phyloP scores from a whole-genome alignment of 1,140 invertebrate species.

The Chymomyza costata region DNA sequence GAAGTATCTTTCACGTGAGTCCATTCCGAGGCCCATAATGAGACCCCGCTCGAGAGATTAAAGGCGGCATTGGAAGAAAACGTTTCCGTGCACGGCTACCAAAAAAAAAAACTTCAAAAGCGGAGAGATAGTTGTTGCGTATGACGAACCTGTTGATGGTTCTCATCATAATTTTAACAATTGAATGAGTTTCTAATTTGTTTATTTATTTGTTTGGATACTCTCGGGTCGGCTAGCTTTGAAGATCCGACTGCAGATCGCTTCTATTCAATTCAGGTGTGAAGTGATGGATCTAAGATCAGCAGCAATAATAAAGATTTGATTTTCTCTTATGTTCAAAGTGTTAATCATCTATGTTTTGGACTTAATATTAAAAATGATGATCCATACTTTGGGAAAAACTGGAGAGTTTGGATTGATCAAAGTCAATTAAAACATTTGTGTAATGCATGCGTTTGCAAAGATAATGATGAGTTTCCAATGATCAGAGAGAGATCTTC shows the following conservation, averaged over 20 bases:
- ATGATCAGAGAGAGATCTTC: too few relatives aligned
- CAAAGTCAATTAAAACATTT: too few relatives aligned
- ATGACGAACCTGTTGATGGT: slow-evolving; percentile 33
- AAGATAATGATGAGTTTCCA: too few relatives aligned
- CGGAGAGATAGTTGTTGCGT: slow-evolving; percentile 19
- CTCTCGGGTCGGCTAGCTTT: slow-evolving; percentile 37
- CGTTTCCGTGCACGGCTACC: slow-evolving; percentile 47
- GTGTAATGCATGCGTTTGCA: too few relatives aligned
- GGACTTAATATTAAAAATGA: too few relatives aligned
- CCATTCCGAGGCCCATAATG: slow-evolving; percentile 28
- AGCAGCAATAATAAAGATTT: too few relatives aligned
- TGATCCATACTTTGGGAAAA: too few relatives aligned
- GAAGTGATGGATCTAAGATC: slow-evolving; percentile 48
- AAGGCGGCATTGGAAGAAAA: slow-evolving; percentile 38
- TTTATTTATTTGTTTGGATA: slow-evolving; percentile 45
- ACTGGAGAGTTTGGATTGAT: too few relatives aligned
- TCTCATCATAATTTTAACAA: slow-evolving; percentile 45
- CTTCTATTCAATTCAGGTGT: slow-evolving; percentile 50
- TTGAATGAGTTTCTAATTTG: slow-evolving; percentile 39
- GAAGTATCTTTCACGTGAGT: slow-evolving; percentile 50
- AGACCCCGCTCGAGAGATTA: slow-evolving; percentile 43
- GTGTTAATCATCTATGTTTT: too few relatives aligned
- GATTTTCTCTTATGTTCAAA: too few relatives aligned
- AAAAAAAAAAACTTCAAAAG: too few relatives aligned
- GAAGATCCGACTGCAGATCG: slow-evolving; percentile 35